Evolutionary conservation across 2,113 vertebrate species (phyloP), one percentile per base, ranked within the genome.

Genomic region (Xenopus laevis): DNA sequence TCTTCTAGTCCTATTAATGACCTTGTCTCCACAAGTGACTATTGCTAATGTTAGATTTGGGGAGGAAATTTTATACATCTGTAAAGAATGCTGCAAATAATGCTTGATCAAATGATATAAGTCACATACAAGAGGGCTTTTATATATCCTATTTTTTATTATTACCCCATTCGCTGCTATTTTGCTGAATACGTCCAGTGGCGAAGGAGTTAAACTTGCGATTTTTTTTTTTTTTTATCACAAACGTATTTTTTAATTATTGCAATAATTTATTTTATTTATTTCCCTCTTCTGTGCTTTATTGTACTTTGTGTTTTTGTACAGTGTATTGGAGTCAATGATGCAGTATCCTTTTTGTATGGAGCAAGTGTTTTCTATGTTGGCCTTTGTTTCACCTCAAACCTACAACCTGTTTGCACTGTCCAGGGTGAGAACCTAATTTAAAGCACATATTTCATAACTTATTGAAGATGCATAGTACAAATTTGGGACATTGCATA

Each of bases 231-330:
- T 80, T 75, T 68, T 81, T 85, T 65, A 77, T 84, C 82, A 82
- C 86, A 85, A 85, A 85, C 83, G 21, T 71, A 44, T 79, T 81
- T 0, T 0, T 78, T 69, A 83, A 82, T 77, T 71, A 64, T 79
- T 79, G 79, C 80, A 66, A 60, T 82, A 86, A 83, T 80, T 82
- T 81, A 82, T 79, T 88, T 57, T 88, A 80, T 90, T 87, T 88
- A 84, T 86, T 87, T 69, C 53, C 83, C 81, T 20, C 74, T 79
- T 65, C 52, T 67, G 17, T 75, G 67, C 82, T 86, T 80, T 59
- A 84, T 81, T 80, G 65, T 77, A 71, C 82, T 82, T 63, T 15
- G 33, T 78, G 46, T 75, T 20, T 76, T 47, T 81, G 57, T 82
- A 72, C 82, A 79, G 76, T 80, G 40, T 60, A 53, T 79, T 79